Evolutionary conservation across 2,113 vertebrate genomes (phyloP), one percentile per base, ranked within the genome.

Genomic region (Hemichromis elongatus): DNA sequence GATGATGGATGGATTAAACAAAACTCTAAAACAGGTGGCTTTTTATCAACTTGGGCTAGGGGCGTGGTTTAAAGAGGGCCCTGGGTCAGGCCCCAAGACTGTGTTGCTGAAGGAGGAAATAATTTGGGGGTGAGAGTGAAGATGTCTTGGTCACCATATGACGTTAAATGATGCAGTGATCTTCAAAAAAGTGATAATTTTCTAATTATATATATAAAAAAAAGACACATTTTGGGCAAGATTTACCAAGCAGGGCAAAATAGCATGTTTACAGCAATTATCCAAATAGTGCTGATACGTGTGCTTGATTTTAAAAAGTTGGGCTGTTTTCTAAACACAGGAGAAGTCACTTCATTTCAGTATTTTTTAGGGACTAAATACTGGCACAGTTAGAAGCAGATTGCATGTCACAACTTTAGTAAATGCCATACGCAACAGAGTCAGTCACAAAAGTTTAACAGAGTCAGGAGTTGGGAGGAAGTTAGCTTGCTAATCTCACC

Each of bases 41-140:
- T 61, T 35, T 35, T 33, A 61, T 61, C 57, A 61, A 61, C 0
- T 5, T 0, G 16, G 0, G 57, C 6, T 30, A 35, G 0, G 57
- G 57, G 30, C 1, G 5, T n/a, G 30, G 57, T 33, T 61, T 35
- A 61, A 61, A 61, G 57, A 30, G 1, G 5, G 57, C 18, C 57
- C 57, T 35, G 18, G 57, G 57, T n/a, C n/a, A n/a, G n/a, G 30
- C 1, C 10, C 33, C 30, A n/a, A 63, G 30, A 13, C n/a, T 63
- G 2, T 63, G 59, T 1, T 63, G 18, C 11, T 63, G 59, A 63
- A 63, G 30, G 18, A 63, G 59, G 9, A n/a, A 63, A 12, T 63
- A 35, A 0, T 63, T 59, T 59, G 10, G 19, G 33, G 19, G 11
- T 12, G 33, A 40, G 19, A 33, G 3, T 59, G 12, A 18, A 37